Evolutionary conservation across 2,113 vertebrate genomes (phyloP).

Genomic region (Oophaga pumilio): DNA sequence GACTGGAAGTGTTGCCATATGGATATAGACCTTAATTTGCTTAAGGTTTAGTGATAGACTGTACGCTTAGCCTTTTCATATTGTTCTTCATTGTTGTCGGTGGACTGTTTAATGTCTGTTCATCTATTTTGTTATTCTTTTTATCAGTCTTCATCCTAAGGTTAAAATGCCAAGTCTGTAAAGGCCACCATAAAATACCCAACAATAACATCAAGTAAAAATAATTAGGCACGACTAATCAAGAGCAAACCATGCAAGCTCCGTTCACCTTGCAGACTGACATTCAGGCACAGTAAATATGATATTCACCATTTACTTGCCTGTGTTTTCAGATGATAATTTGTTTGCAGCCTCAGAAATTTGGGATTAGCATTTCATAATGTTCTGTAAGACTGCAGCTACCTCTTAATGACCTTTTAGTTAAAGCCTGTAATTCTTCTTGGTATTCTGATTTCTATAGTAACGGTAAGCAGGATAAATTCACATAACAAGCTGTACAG

Average conservation of each 20-base stretch:
- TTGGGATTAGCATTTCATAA: slow-evolving; percentile 52
- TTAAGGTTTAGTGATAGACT: too few relatives aligned
- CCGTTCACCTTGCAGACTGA: background rate
- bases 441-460: slow-evolving; percentile 65
- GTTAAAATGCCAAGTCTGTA: background rate
- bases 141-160: background rate
- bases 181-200: background rate
- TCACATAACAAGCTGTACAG: slow-evolving; percentile 59
- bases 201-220: background rate
- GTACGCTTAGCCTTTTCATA: too few relatives aligned
- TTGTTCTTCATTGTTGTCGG: background rate
- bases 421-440: slow-evolving; percentile 61
- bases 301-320: slow-evolving; percentile 33
- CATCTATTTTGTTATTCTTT: background rate
- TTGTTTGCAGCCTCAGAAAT: slow-evolving; percentile 55
- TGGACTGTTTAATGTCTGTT: background rate
- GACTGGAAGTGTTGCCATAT: too few relatives aligned
- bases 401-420: slow-evolving; percentile 59
- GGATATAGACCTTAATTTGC: too few relatives aligned
- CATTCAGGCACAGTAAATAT: slow-evolving; percentile 1
- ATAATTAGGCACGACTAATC: background rate
- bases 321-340: slow-evolving; percentile 22
- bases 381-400: slow-evolving; percentile 55
- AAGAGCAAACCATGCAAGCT: background rate
- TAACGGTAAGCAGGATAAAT: slow-evolving; percentile 61